These are phyloP conservation scores for Oligia fasciuncula DNA, from an alignment of 2,888 invertebrate genomes.

Conservation along the genomic window DNA sequence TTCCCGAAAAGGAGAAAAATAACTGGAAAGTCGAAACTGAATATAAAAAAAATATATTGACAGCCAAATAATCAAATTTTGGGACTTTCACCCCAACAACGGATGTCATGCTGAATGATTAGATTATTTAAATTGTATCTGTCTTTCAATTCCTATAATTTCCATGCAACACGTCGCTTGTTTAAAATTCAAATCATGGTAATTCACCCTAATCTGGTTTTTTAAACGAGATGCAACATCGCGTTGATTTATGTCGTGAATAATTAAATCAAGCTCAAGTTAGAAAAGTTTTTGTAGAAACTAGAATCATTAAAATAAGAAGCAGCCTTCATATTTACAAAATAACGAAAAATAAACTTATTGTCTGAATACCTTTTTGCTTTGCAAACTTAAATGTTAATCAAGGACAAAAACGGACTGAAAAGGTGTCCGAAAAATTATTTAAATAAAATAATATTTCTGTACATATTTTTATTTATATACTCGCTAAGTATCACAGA, in stretches of 20 bases:
- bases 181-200: slow-evolving; percentile 39
- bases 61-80: slow-evolving; percentile 8
- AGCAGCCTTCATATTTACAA: not conserved
- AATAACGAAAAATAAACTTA: slow-evolving; percentile 5
- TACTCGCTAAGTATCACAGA: slow-evolving; percentile 28
- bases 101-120: slow-evolving; percentile 3
- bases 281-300: slow-evolving; percentile 12
- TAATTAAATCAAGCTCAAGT: slow-evolving; percentile 12
- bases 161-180: slow-evolving; percentile 4
- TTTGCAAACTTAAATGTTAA: slow-evolving; percentile 5
- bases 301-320: not conserved
- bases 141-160: slow-evolving; percentile 21
- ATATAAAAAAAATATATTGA: not conserved
- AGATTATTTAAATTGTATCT: slow-evolving; percentile 41
- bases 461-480: slow-evolving; percentile 22
- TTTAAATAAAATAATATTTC: slow-evolving; percentile 19
- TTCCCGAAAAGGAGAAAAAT: not conserved
- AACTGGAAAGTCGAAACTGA: not conserved
- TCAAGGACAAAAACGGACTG: slow-evolving; percentile 8
- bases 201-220: slow-evolving; percentile 23
- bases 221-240: slow-evolving; percentile 28
- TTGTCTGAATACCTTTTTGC: not conserved
- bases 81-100: slow-evolving; percentile 4
- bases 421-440: slow-evolving; percentile 11
- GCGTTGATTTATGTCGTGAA: slow-evolving; percentile 28